Percentiles rank a stretch among this genome's conserved stretches.
phyloP scores from a whole-genome alignment of 2,797 vertebrate species.

The Manis javanica region DNA sequence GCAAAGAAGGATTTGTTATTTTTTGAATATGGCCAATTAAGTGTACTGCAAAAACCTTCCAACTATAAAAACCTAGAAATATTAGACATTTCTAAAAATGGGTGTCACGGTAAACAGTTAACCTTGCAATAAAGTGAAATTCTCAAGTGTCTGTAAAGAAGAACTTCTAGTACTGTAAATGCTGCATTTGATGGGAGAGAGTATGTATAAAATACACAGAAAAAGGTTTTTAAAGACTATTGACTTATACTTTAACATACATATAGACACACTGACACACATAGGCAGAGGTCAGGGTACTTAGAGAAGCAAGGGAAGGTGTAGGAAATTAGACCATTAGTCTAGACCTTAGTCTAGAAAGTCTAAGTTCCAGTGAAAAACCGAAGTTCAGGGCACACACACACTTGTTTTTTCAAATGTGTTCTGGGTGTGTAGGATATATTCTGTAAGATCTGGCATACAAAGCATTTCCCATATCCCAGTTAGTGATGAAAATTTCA shows the following conservation, averaged over 20 bases:
- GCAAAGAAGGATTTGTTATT: background rate
- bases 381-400: background rate
- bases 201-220: background rate
- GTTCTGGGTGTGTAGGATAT: background rate
- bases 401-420: background rate
- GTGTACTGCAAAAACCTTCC: background rate
- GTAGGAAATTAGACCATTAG: background rate
- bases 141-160: background rate
- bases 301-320: background rate
- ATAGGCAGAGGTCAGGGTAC: background rate
- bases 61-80: background rate
- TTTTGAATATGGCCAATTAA: background rate
- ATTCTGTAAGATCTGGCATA: background rate
- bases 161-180: background rate
- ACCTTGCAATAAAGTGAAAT: background rate
- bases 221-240: background rate
- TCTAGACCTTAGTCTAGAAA: background rate
- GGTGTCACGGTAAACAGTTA: background rate
- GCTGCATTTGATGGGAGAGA: background rate
- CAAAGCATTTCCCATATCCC: background rate
- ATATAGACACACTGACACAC: background rate
- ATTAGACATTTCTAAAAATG: too few relatives aligned
- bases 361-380: background rate
- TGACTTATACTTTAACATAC: background rate
- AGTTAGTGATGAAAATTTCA: background rate